phyloP scores from a whole-genome alignment of 2,113 vertebrate species.

The Etheostoma cragini region DNA sequence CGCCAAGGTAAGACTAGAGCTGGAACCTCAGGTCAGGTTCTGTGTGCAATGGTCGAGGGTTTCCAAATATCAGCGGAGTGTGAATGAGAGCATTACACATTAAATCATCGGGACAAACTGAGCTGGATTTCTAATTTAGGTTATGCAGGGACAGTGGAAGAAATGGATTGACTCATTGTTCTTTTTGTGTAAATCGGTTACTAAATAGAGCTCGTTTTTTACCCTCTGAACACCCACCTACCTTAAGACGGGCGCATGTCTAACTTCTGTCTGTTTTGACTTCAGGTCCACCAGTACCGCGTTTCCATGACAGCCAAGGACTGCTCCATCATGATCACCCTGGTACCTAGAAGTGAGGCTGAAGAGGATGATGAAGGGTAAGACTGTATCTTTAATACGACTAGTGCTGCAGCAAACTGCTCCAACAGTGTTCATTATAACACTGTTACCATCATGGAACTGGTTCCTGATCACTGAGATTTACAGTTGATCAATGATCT shows the following conservation, averaged over 20 bases:
- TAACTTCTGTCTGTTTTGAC: slow-evolving; percentile 3
- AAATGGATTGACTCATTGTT: neutral
- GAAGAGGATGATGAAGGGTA: slow-evolving; percentile 90
- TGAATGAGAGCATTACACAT: neutral
- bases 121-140: no score
- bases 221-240: no score
- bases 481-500: no score
- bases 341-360: slow-evolving; percentile 89
- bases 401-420: no score
- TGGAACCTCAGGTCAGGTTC: neutral
- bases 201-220: neutral
- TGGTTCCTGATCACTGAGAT: no score
- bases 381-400: slow-evolving; percentile 46
- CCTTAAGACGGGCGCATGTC: neutral
- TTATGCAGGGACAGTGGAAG: neutral
- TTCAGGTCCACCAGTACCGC: slow-evolving; percentile 95
- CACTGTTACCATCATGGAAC: no score
- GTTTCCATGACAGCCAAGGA: slow-evolving; percentile 98
- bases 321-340: slow-evolving; percentile 95
- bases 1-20: slow-evolving; percentile 86
- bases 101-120: neutral
- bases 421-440: no score
- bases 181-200: neutral
- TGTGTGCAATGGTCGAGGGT: neutral
- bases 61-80: neutral